Evolutionary conservation across 2,113 vertebrate genomes (phyloP).

Genomic region (Gadus chalcogrammus): DNA sequence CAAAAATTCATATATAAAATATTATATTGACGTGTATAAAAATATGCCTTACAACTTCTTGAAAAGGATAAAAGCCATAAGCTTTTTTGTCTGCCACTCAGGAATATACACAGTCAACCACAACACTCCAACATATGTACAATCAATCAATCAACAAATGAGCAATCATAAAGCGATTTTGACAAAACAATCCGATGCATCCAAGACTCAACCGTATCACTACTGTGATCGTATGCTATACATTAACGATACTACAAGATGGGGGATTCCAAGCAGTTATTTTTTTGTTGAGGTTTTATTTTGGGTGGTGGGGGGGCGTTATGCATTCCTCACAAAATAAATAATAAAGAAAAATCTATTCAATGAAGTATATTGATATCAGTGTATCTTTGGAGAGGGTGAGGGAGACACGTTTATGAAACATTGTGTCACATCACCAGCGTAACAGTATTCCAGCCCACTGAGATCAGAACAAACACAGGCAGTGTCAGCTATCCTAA

Average conservation of each 20-base stretch:
- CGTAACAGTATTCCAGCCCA: constrained; percentile 70
- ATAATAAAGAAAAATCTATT: constrained; percentile 59
- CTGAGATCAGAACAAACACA: constrained; percentile 66
- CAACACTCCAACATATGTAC: constrained; percentile 68
- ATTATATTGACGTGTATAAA: constrained; percentile 80
- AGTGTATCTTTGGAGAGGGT: constrained; percentile 74
- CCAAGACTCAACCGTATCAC: constrained; percentile 47
- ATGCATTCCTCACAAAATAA: constrained; percentile 68
- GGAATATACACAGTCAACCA: constrained; percentile 65
- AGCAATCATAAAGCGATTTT: constrained; percentile 50
- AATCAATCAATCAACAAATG: constrained; percentile 68
- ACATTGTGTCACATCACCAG: constrained; percentile 61
- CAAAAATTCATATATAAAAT: constrained; percentile 79
- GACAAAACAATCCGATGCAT: constrained; percentile 55
- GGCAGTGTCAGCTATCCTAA: constrained; percentile 69
- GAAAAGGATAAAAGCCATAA: constrained; percentile 73
- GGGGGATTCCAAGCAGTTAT: constrained; percentile 53
- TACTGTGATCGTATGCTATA: constrained; percentile 54
- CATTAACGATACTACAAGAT: constrained; percentile 50
- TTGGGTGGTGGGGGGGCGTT: too few species aligned
- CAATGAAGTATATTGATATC: constrained; percentile 59
- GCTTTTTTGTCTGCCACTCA: constrained; percentile 68
- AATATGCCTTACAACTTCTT: constrained; percentile 77
- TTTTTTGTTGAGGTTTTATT: constrained; percentile 43
- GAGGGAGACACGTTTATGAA: constrained; percentile 56